Evolutionary conservation across 2,113 vertebrate species (phyloP), one percentile per base, ranked within the genome.

Genomic region (Halichoerus grypus): DNA sequence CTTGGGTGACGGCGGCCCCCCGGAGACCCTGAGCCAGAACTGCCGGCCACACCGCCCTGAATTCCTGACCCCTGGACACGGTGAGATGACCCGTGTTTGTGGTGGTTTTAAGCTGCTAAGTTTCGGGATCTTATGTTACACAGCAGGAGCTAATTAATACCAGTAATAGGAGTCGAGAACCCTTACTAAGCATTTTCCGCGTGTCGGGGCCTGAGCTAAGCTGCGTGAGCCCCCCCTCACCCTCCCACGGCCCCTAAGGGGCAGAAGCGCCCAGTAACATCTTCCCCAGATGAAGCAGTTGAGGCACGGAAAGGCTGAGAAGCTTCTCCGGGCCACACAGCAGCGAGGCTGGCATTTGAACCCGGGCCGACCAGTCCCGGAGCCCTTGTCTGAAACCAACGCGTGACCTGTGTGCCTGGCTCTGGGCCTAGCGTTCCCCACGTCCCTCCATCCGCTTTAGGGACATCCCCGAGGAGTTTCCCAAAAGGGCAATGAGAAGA

Each of bases 311-410:
- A 21, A 14, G n/a, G 22, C 6, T 3, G 49, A 7, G 42, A 63
- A 33, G 1, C 8, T 1, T 5, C n/a, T 8, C 33, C 3, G 1
- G 13, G 12, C 59, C 57, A 2, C 46, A 42, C 21, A 2, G 79
- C 1, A 1, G 24, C 1, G 24, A 51, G 49, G 14, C 24, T 21
- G 55, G 13, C 1, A 0, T 1, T 19, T 12, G 77, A 7, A 8
- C 31, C 15, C 7, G 13, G 5, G 26, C 86, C 26, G 2, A 18
- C 79, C 15, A 0, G 0, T 1, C 26, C 42, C 3, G 33, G 81
- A 51, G 33, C 55, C 49, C 16, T 59, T 22, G 3, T 18, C 0
- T 72, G 28, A 16, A 4, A 26, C 26, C 4, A 9, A 6, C n/a
- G 26, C 2, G 0, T 7, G 16, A 49, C 42, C 18, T 14, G 63